Evolutionary conservation across 2,113 vertebrate species (phyloP), one percentile per base, ranked within the genome.

Genomic region (Prunella himalayana): DNA sequence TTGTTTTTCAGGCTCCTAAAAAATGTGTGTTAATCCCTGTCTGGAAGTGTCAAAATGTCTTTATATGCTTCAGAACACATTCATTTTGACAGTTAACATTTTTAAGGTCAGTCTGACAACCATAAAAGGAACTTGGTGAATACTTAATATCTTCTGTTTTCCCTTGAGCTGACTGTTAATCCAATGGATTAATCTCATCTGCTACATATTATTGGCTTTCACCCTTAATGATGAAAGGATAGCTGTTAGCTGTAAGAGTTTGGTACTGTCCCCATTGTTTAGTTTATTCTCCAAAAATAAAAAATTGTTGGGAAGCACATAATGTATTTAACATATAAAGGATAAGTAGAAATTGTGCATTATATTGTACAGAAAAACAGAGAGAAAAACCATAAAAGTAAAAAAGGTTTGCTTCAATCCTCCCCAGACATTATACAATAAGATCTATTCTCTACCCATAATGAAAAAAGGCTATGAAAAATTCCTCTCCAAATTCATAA

Each of bases 151-250:
- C 27, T 65, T 66, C 45, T 65, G 37, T 54, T 90, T n/a, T 72
- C 64, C 57, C 47, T 37, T 30, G 92, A 83, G 82, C 57, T 94
- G 45, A 97, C 98, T 50, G 68, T 97, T 47, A 97, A 98, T 72
- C 97, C 98, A 4, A 8, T 98, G 53, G 98, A 98, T 45, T 98
- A 33, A 91, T 99, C 63, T 98, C 98, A 63, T 98, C 98, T 10
- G 53, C 96, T 6, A 98, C 96, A 0, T 98, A 97, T 86, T 88
- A 96, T 82, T 99, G 98, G 98, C 96, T 99, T 96, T 98, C 96
- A 3, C 92, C 96, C 4, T 93, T 98, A 91, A 98, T 98, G 98
- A 96, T 98, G 88, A 93, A 64, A 53, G 54, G 97, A 31, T 9
- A 64, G 33, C 41, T n/a, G 47, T 28, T 51, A 53, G 75, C 69